These are phyloP conservation scores for Gymnothorax reevesii DNA, from an alignment of 2,797 vertebrate species.

Conservation along the genomic window DNA sequence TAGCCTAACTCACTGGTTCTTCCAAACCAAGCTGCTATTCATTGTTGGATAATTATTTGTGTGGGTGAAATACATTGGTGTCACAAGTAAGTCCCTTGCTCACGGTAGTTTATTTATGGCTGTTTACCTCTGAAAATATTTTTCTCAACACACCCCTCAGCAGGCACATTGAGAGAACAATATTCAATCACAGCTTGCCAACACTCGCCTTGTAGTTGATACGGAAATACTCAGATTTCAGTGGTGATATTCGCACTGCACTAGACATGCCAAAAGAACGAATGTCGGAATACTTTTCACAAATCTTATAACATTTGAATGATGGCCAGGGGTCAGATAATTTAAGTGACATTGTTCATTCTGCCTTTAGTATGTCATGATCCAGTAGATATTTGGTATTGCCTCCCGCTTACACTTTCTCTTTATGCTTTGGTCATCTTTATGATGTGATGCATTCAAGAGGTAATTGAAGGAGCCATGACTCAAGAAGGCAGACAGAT, in stretches of 20 bases:
- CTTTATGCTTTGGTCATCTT: neutral
- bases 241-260: neutral
- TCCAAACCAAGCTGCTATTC: neutral
- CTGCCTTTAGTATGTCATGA: neutral
- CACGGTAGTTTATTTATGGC: neutral
- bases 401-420: neutral
- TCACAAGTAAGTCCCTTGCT: neutral
- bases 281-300: neutral
- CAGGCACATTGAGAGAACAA: neutral
- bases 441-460: slow-evolving; percentile 1
- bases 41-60: neutral
- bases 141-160: neutral
- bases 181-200: neutral
- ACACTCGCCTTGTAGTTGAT: neutral
- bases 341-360: neutral
- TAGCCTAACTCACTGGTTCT: neutral
- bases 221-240: neutral
- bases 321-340: neutral
- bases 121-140: neutral
- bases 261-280: neutral
- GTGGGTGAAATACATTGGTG: neutral
- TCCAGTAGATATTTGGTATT: neutral
- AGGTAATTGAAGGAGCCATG: slow-evolving; percentile 16
- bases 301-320: neutral
- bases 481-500: neutral